Conservation (phyloP, 2,888 invertebrate species). For the Epirrhoe tristata region DNA sequence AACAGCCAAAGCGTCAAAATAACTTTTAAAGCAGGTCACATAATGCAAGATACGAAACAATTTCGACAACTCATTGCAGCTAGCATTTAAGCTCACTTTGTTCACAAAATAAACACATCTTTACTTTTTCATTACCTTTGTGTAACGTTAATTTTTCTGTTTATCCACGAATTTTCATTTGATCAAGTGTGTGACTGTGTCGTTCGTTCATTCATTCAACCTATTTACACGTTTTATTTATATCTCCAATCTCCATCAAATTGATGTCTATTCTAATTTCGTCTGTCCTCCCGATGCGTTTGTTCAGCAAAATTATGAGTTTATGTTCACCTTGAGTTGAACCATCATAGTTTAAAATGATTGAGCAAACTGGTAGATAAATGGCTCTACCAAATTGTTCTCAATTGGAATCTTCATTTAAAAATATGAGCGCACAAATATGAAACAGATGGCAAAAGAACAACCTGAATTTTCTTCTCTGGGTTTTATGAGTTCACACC, state of each 20-base stretch:
- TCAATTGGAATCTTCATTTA: background rate
- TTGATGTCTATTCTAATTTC: slow-evolving; percentile 51
- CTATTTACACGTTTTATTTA: slow-evolving; percentile 66
- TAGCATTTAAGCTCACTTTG: slow-evolving; percentile 5
- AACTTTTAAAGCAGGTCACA: slow-evolving; percentile 23
- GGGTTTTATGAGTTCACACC: too few species aligned
- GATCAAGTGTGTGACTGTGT: slow-evolving; percentile 26
- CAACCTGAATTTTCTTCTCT: too few species aligned
- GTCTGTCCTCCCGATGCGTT: slow-evolving; percentile 32
- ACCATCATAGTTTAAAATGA: slow-evolving; percentile 3
- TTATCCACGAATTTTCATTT: slow-evolving; percentile 27
- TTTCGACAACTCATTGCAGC: slow-evolving; percentile 24
- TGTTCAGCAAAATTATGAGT: slow-evolving; percentile 30
- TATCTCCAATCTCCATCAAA: slow-evolving; percentile 50
- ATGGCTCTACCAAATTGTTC: background rate
- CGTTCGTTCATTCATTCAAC: slow-evolving; percentile 48
- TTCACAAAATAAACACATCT: slow-evolving; percentile 2
- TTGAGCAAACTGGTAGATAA: background rate
- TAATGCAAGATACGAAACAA: slow-evolving; percentile 10
- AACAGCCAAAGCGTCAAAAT: slow-evolving; percentile 27
- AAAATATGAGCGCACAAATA: background rate
- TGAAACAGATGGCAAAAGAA: too few species aligned
- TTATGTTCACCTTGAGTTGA: slow-evolving; percentile 27
- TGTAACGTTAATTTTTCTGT: background rate
- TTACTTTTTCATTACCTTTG: slow-evolving; percentile 5